phyloP scores from a whole-genome alignment of 2,113 vertebrate genomes.

The Hipposideros armiger region DNA sequence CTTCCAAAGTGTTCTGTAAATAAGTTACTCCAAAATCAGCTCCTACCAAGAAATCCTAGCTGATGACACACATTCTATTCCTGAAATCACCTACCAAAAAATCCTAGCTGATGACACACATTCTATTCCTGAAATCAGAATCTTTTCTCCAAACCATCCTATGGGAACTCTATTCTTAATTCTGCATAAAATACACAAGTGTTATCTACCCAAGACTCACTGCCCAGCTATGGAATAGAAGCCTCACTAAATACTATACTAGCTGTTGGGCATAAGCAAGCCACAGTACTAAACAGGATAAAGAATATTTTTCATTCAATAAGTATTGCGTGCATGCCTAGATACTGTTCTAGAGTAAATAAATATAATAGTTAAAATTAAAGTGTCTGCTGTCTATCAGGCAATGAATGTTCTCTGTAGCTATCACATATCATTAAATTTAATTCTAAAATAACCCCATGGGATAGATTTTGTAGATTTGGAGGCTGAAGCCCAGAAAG shows the following conservation, averaged over 20 bases:
- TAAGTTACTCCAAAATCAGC: background rate
- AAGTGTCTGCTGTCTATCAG: background rate
- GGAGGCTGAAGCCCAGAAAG: background rate
- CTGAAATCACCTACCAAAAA: background rate
- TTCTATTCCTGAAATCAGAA: background rate
- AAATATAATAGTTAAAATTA: background rate
- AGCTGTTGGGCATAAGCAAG: background rate
- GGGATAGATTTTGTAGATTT: background rate
- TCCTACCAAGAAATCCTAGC: background rate
- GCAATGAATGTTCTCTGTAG: background rate
- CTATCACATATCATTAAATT: background rate
- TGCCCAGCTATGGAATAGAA: background rate
- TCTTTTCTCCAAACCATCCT: conserved; percentile 5
- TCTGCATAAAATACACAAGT: background rate
- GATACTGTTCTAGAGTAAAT: background rate
- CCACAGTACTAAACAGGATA: background rate
- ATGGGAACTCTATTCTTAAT: background rate
- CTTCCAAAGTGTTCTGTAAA: background rate
- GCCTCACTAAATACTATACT: background rate
- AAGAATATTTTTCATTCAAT: background rate
- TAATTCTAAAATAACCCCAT: background rate
- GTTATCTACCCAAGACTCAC: background rate
- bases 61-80: background rate
- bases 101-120: background rate
- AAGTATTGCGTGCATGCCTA: background rate